Evolutionary conservation across 2,888 invertebrate genomes (phyloP), one percentile per base, ranked within the genome.

Genomic region (Leucoma salicis): DNA sequence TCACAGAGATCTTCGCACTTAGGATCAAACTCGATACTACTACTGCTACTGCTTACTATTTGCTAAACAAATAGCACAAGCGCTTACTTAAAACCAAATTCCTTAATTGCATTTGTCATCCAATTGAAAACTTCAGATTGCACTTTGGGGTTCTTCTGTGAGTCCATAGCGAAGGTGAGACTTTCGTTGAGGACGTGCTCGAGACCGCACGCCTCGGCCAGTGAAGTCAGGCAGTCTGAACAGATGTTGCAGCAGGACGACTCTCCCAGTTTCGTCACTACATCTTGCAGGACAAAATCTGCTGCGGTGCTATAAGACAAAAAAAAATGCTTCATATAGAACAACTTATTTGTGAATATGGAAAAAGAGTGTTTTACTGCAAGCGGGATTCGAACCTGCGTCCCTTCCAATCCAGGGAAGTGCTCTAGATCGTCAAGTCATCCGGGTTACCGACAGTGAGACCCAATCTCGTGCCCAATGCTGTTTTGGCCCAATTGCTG

Each of bases 91-190:
- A 96, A 94, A 1, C 98, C 97, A 89, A 97, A 98, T 71, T 97
- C 97, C 66, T 93, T 92, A 3, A 98, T 91, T 0, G 96, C 94
- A 28, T 82, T 91, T 0, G 93, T 86, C 48, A 97, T 90, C 97
- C 97, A 98, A 42, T 91, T 91, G 39, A 97, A 90, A 41, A 95
- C 91, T 78, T 97, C 97, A 0, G 95, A 93, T 69, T 97, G 96
- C 28, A 97, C 96, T 81, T 97, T 97, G 0, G 97, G 97, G 70
- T 95, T 97, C 82, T 97, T 97, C 78, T 97, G 96, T 7, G 87
- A 86, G 60, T 92, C 93, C 78, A 97, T 95, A 0, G 96, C 95
- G 70, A 92, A 94, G 1, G 92, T 90, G 14, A 96, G 80, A 0
- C 95, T 93, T 70, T 94, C 93, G 21, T 91, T 91, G 1, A 95